Evolutionary conservation across 1,140 invertebrate genomes (phyloP), one percentile per base, ranked within the genome.

Genomic region (Macrosteles quadrilineatus): DNA sequence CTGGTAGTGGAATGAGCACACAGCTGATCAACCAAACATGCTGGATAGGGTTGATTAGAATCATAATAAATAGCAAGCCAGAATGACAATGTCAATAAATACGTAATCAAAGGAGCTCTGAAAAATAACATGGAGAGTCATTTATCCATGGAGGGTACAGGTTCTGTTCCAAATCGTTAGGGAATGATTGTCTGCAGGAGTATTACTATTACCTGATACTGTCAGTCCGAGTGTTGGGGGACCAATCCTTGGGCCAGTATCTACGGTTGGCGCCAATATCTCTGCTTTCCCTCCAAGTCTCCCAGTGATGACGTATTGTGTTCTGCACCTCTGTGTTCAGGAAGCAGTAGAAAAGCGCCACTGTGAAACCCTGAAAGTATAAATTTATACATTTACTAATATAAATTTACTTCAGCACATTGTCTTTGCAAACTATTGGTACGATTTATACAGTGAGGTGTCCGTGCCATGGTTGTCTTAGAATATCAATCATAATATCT

Each of bases 311-410:
- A 63, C 88, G 84, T 68, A 95, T 81, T 0, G 92, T 88, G 76
- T 92, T 92, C 65, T 92, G 88, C n/a, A 97, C 95, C 82, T 97
- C 94, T 1, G 90, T 92, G 82, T 96, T 97, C 70, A 95, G 85
- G 81, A 96, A 96, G 81, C 94, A 96, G 82, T 95, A 96, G 80
- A 96, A 91, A n/a, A 96, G 79, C 27, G 92, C 91, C 62, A 96
- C 92, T 32, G 89, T 89, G 77, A 95, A 88, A 73, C 94, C 93
- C 91, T 95, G 82, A 36, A 81, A 80, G 36, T 43, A 11, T n/a
- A n/a, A n/a, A n/a, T n/a, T n/a, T n/a, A n/a, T n/a, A n/a, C 31
- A 71, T 25, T 14, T 59, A n/a, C n/a, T n/a, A n/a, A n/a, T n/a
- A n/a, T n/a, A n/a, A n/a, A n/a, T n/a, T n/a, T n/a, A n/a, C n/a